Evolutionary conservation across 2,888 invertebrate species (phyloP).

Genomic region (Tridacna gigas): DNA sequence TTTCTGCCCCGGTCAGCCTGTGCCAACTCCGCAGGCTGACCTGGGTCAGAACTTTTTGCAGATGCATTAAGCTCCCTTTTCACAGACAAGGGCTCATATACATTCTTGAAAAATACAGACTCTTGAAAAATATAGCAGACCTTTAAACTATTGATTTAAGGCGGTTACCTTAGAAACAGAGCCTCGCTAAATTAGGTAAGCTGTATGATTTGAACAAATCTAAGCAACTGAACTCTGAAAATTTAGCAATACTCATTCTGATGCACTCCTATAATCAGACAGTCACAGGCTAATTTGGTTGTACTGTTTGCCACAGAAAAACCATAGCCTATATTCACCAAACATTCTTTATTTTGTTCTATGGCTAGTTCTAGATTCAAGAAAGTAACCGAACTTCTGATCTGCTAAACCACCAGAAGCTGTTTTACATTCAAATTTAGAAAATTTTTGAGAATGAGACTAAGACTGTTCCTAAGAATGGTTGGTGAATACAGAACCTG

Average conservation of each 20-base stretch:
- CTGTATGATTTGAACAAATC: neutral
- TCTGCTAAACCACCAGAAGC: no score
- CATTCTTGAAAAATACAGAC: neutral
- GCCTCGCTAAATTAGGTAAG: slow-evolving; percentile 3
- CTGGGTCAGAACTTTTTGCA: no score
- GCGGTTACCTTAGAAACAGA: slow-evolving; percentile 20
- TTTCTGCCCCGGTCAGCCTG: no score
- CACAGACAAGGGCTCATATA: no score
- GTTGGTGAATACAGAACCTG: no score
- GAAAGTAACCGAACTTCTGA: no score
- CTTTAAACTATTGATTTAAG: slow-evolving; percentile 19
- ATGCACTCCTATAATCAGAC: neutral
- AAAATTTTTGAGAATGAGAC: no score
- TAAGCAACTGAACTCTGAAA: neutral
- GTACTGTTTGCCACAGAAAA: neutral
- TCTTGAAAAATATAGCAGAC: slow-evolving; percentile 6
- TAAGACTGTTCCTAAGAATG: no score
- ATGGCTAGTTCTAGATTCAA: neutral
- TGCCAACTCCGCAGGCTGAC: no score
- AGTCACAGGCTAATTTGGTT: neutral
- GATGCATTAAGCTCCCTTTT: no score
- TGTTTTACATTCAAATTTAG: no score
- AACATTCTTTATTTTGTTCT: neutral
- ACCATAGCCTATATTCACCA: neutral
- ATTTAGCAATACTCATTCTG: neutral